phyloP scores from a whole-genome alignment of 2,113 vertebrate genomes.

The Gorsachius goisagi region DNA sequence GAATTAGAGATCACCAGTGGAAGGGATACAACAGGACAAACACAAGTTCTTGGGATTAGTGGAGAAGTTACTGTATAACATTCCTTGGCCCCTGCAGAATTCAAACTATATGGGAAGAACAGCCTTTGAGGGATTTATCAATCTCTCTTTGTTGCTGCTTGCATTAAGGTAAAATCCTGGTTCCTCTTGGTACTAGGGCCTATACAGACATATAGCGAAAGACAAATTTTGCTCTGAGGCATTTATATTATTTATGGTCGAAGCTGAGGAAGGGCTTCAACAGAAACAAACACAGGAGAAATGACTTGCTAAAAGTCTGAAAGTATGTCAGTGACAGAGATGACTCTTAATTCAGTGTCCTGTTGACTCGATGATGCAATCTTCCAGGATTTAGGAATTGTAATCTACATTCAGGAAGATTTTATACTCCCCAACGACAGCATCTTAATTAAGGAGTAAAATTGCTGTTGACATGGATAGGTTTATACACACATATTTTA shows the following conservation, averaged over 20 bases:
- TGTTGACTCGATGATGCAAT: background rate
- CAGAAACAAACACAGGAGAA: background rate
- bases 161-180: background rate
- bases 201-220: background rate
- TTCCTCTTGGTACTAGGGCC: background rate
- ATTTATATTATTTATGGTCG: background rate
- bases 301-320: background rate
- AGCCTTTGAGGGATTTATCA: background rate
- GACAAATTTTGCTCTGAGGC: background rate
- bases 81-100: background rate
- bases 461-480: background rate
- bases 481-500: background rate
- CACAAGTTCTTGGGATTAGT: background rate
- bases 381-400: background rate
- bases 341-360: background rate
- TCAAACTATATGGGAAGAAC: background rate
- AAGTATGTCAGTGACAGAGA: background rate
- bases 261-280: background rate
- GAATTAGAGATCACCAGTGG: background rate
- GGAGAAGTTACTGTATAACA: background rate
- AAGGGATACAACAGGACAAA: background rate
- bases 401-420: background rate
- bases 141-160: background rate
- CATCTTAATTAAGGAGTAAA: background rate
- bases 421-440: background rate